Percentiles rank a stretch among this genome's conserved stretches.
Evolutionary conservation across 2,113 vertebrate genomes (phyloP).

Genomic region (Cephalopterus ornatus): DNA sequence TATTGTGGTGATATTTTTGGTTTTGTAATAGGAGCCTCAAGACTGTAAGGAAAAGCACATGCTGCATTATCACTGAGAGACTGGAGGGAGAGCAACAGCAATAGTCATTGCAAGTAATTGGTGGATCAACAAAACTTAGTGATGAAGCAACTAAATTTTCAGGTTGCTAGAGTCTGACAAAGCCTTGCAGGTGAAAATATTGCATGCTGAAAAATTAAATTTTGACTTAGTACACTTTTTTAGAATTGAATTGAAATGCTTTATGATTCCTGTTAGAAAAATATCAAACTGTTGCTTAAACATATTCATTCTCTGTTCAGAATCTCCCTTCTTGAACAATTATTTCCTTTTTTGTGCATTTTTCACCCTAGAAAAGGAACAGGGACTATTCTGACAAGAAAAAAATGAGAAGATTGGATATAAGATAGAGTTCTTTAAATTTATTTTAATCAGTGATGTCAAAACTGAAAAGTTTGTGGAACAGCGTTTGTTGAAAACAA

Average conservation of each 20-base stretch:
- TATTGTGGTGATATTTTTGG: background rate
- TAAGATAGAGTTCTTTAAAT: accelerated
- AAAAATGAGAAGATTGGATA: background rate
- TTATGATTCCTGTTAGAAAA: background rate
- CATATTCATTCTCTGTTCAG: background rate
- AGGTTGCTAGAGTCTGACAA: background rate
- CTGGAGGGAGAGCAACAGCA: background rate
- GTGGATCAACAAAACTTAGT: background rate
- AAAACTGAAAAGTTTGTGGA: background rate
- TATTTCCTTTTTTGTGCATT: background rate
- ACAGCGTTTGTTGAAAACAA: background rate
- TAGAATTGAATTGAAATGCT: background rate
- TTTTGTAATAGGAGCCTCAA: background rate
- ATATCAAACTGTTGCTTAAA: background rate
- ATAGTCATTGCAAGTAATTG: background rate
- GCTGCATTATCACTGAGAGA: background rate
- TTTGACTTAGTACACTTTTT: background rate
- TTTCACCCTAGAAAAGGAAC: background rate
- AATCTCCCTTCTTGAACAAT: background rate
- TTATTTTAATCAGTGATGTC: background rate
- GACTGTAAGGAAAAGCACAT: background rate
- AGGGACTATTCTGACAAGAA: background rate
- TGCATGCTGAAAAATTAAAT: background rate
- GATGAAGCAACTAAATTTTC: background rate
- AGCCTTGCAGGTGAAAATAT: background rate